Base-by-base conservation (phyloP, 2,797 vertebrate species). In the Urosaurus nigricauda region DNA sequence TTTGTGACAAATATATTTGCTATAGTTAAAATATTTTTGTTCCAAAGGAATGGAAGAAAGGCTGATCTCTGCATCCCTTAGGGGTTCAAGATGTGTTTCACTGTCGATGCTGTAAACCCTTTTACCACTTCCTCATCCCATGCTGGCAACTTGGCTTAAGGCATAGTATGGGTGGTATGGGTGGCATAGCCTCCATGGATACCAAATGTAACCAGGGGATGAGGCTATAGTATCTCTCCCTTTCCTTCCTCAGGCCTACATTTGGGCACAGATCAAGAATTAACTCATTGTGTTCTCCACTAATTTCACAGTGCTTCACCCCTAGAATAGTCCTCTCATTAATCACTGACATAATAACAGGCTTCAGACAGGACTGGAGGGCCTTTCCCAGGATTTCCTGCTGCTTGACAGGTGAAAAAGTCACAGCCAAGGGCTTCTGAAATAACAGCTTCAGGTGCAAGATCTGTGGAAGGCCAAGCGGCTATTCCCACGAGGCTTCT, bases 361-460 rank as follows among this genome's bases (percentile, higher is more conserved):
- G 94, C 86, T 93, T 92, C 91, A 92, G 94, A 96, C 90, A 92
- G 93, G 94, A 94, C 93, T 88, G 82, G 13, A 81, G 95, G 94
- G 93, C 9, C 35, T 96, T 96, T 96, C 95, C 95, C 95, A 96
- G 93, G 95, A 94, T 93, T 93, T 87, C 95, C 95, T 90, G 96
- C 96, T 95, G 93, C 90, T 92, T 93, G 92, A 90, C 95, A 97
- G 94, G 96, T 94, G 94, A 96, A 95, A 88, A 88, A 87, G 86
- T 88, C 87, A 86, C 91, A 91, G 90, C 89, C 84, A 91, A 89
- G 86, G 79, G 89, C 87, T 95, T 94, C 90, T 93, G 90, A 91
- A 92, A 91, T 73, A 78, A 80, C 85, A 86, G 56, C 94, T 93
- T 95, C 95, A 70, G 0, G 93, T 94, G 89, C 93, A 94, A 93